Base-by-base conservation (phyloP, 1,140 invertebrate species). In the Aleiodes sp. region DNA sequence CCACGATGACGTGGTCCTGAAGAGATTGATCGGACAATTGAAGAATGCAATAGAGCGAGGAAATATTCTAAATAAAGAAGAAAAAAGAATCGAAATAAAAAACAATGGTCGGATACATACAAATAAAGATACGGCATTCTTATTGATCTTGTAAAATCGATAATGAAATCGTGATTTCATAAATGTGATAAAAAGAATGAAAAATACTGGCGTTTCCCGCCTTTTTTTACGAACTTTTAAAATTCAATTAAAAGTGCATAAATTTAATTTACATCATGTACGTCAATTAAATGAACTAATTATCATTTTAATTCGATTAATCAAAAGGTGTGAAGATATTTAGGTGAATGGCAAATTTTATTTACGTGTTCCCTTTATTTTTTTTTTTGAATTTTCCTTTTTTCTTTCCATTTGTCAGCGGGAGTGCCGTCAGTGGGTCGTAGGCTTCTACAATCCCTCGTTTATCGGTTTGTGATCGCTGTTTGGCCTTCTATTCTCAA, bases 401-500 rank as follows among this genome's bases (percentile, higher is more conserved):
- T 52, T 21, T 8, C 46, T 8, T n/a, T 3, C 68, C 26, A 65
- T 62, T 65, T 65, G 68, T 70, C 68, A 70, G 63, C 68, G 56
- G 31, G 46, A 28, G 41, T 37, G 63, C 39, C 63, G 43, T 56
- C 60, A 68, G 70, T 71, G 70, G 70, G 60, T 71, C 60, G 70
- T 61, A 68, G 37, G 59, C 61, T 59, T 68, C 65, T 31, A 63
- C 59, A 21, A 28, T 68, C 21, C 4, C 29, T 61, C 37, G 46
- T 71, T 68, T 65, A 68, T 70, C 61, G 33, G 60, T 60, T 21
- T 57, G 66, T 68, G 60, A 68, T 61, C 62, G 56, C 29, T 16
- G 31, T 33, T 9, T 10, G 62, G 24, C 26, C 39, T 28, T 66
- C 10, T 65, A 24, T 66, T 16, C 10, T 37, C 26, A 9, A 21